Conservation (phyloP, 2,888 invertebrate genomes). For the Nemurella pictetii region DNA sequence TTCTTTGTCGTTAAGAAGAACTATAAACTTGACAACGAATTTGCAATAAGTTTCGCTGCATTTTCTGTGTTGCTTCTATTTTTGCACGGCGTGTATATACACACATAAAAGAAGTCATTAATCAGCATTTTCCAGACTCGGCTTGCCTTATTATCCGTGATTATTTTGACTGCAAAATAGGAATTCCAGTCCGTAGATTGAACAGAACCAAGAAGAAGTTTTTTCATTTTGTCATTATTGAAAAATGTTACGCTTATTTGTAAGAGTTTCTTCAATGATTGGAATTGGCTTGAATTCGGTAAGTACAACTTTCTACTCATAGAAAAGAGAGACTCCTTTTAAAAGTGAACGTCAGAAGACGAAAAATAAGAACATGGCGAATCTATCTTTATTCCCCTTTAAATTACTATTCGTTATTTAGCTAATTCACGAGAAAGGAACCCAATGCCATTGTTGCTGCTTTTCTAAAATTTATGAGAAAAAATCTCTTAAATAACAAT, state of each 20-base stretch:
- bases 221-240: conserved; percentile 27
- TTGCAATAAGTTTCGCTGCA: conserved; percentile 25
- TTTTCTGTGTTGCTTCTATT: neutral
- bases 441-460: neutral
- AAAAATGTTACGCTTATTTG: conserved; percentile 22
- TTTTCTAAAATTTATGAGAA: neutral
- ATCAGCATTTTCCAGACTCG: conserved; percentile 26
- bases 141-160: conserved; percentile 21
- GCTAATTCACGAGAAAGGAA: neutral
- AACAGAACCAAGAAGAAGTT: conserved; percentile 6
- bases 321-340: neutral
- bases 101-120: conserved; percentile 25
- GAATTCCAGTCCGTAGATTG: conserved; percentile 4
- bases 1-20: conserved; percentile 22
- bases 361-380: neutral
- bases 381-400: neutral
- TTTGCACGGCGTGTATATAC: conserved; percentile 4
- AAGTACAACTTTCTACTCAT: neutral
- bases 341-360: neutral
- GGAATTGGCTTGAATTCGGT: conserved; percentile 18
- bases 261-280: conserved; percentile 26
- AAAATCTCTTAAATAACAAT: no score
- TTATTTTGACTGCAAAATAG: neutral
- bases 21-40: conserved; percentile 21
- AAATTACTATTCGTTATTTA: neutral